A percentile compares a stretch with the other conserved stretches of the same genome.
These are phyloP conservation scores for Halcyon leucocephala DNA, from an alignment of 2,797 vertebrate species.

Conservation along the genomic window DNA sequence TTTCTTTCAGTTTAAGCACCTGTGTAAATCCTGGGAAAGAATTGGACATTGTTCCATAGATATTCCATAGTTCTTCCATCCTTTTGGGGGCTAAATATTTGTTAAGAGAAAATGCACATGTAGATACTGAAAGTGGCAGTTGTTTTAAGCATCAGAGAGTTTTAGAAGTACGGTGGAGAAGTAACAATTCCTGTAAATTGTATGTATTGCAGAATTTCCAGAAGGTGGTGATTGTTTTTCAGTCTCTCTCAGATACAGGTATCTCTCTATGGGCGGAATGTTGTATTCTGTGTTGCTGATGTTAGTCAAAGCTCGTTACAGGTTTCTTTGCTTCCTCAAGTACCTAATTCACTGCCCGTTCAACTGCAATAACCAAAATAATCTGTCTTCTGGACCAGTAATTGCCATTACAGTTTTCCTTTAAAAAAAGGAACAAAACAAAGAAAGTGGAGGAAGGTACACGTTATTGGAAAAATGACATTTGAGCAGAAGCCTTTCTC, in stretches of 20 bases:
- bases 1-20: neutral
- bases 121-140: neutral
- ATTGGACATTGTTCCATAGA: rapidly evolving
- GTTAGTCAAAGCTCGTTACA: neutral
- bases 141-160: neutral
- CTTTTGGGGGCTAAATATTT: neutral
- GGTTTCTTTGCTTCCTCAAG: neutral
- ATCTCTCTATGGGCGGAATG: neutral
- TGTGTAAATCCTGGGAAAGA: neutral
- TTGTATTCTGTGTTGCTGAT: neutral
- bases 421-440: rapidly evolving
- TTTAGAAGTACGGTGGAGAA: neutral
- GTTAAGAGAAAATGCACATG: neutral
- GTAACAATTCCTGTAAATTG: neutral
- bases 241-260: neutral
- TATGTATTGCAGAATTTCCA: neutral
- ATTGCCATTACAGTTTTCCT: neutral
- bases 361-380: neutral
- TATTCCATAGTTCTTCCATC: neutral
- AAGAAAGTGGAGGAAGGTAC: neutral
- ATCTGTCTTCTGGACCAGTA: neutral
- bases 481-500: constrained; percentile 46
- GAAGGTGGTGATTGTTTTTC: neutral
- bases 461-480: neutral
- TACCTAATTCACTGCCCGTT: neutral